Conservation (phyloP, 2,888 invertebrate species). For the Glyphotaelius pellucidus region DNA sequence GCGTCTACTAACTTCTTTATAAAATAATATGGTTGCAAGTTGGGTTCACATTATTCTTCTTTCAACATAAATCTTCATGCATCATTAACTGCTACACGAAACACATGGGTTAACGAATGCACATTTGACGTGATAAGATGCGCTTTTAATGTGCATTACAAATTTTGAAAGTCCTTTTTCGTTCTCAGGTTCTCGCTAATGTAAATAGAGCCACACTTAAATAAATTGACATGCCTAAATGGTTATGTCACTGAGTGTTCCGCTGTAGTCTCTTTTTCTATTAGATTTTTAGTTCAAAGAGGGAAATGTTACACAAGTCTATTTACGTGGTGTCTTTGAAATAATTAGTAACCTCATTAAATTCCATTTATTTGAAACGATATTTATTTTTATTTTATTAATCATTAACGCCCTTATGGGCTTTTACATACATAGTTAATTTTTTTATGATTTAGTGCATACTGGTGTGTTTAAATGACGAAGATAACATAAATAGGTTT, state of each 20-base stretch:
- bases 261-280: background rate
- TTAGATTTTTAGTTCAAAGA: background rate
- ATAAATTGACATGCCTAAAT: background rate
- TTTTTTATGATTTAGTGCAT: too few relatives aligned
- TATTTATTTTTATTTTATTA: too few relatives aligned
- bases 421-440: too few relatives aligned
- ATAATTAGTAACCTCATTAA: background rate
- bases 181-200: background rate
- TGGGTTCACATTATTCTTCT: background rate
- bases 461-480: too few relatives aligned
- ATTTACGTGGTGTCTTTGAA: background rate
- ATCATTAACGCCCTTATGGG: too few relatives aligned
- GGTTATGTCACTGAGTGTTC: background rate
- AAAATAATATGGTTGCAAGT: background rate
- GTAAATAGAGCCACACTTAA: background rate
- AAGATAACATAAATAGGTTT: too few relatives aligned
- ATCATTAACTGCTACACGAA: slow-evolving; percentile 34
- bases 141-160: background rate
- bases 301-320: background rate
- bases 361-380: background rate
- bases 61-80: slow-evolving; percentile 40
- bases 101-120: slow-evolving; percentile 26
- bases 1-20: background rate
- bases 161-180: background rate
- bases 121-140: background rate